These are phyloP conservation scores for Taphrorychus bicolor DNA, from an alignment of 2,888 invertebrate species.

Conservation along the genomic window DNA sequence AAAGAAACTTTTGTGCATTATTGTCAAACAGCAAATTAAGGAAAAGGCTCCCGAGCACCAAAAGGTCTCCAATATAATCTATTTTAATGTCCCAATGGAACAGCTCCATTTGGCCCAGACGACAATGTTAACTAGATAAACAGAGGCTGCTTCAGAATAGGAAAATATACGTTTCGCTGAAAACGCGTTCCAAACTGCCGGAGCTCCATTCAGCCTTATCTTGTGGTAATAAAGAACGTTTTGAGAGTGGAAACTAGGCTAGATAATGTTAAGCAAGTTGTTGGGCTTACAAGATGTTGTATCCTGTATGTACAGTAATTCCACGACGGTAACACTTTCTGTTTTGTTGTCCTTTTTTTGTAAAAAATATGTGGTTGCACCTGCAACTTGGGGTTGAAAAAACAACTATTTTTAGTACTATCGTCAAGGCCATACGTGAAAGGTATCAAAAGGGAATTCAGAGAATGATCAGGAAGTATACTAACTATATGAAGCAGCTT, in stretches of 20 bases:
- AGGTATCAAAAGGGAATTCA: background rate
- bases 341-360: background rate
- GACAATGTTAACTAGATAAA: constrained; percentile 38
- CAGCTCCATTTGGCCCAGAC: constrained; percentile 29
- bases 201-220: constrained; percentile 21
- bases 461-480: background rate
- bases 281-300: constrained; percentile 2
- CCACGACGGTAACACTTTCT: background rate
- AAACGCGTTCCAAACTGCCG: constrained; percentile 27
- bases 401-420: no score
- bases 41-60: background rate
- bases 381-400: background rate
- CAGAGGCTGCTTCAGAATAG: constrained; percentile 17
- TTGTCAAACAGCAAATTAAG: background rate
- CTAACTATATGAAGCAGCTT: constrained; percentile 15
- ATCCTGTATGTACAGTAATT: background rate
- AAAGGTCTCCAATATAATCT: constrained; percentile 32
- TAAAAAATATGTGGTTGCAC: background rate
- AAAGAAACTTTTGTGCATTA: no score
- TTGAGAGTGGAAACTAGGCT: constrained; percentile 11
- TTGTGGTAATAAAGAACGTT: constrained; percentile 23
- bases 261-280: constrained; percentile 5
- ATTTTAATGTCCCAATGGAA: constrained; percentile 32
- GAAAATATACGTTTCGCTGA: constrained; percentile 30
- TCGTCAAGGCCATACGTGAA: background rate